A percentile compares a stretch with the other conserved stretches of the same genome.
phyloP scores from a whole-genome alignment of 2,113 vertebrate species.

The Hemichromis elongatus region DNA sequence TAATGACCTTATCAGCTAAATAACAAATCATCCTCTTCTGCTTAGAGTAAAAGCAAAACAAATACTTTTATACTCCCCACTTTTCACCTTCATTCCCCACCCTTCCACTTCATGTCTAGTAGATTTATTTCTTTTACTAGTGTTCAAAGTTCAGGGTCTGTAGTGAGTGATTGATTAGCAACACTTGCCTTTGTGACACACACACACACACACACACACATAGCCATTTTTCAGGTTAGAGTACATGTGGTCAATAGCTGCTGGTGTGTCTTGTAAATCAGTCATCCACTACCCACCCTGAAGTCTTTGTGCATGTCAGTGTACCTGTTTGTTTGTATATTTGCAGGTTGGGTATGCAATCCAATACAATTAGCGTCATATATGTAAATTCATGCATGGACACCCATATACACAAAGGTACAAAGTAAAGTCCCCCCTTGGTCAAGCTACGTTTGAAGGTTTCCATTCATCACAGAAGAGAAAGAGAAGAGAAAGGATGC shows the following conservation, averaged over 20 bases:
- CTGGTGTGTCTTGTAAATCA: constrained; percentile 49
- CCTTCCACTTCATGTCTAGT: not conserved
- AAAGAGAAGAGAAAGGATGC: not conserved
- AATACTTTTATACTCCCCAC: too few species aligned
- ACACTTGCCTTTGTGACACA: constrained; percentile 16
- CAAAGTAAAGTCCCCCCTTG: not conserved
- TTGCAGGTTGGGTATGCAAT: constrained; percentile 3
- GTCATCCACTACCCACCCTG: constrained; percentile 7
- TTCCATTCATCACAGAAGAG: constrained; percentile 21
- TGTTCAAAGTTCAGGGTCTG: constrained; percentile 65
- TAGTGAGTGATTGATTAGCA: constrained; percentile 60
- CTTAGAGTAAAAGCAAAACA: not conserved
- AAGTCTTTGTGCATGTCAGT: not conserved
- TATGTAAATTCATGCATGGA: constrained; percentile 17
- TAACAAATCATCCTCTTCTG: not conserved
- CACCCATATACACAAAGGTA: constrained; percentile 8
- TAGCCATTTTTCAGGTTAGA: constrained; percentile 31
- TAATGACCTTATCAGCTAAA: not conserved
- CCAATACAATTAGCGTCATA: constrained; percentile 50
- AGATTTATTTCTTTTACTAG: constrained; percentile 47
- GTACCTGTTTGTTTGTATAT: not conserved
- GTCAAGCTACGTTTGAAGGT: constrained; percentile 2
- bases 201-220: not conserved
- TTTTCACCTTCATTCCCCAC: not conserved
- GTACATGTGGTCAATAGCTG: constrained; percentile 59